Percentiles rank a stretch among this genome's conserved stretches.
Evolutionary conservation across 2,888 invertebrate genomes (phyloP).

Genomic region (Rhagium mordax): DNA sequence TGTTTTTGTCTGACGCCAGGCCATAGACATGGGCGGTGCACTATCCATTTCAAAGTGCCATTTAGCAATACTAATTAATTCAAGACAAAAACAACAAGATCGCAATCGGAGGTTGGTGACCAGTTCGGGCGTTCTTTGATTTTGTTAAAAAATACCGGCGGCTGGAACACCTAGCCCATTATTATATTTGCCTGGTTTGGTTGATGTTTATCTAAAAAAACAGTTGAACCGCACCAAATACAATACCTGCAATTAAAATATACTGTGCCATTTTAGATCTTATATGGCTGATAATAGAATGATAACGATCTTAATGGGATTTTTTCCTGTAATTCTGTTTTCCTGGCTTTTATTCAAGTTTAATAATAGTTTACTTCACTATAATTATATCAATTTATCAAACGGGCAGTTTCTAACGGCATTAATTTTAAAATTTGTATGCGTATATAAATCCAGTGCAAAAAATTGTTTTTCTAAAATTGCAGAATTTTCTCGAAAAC

Average conservation of each 20-base stretch:
- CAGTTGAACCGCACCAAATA: conserved; percentile 30
- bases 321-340: conserved; percentile 15
- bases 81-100: conserved; percentile 47
- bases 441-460: no score
- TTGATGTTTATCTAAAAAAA: conserved; percentile 36
- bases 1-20: conserved; percentile 28
- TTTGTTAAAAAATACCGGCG: conserved; percentile 8
- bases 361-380: background rate
- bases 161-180: background rate
- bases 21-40: conserved; percentile 37
- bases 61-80: conserved; percentile 48
- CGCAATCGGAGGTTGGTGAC: conserved; percentile 39
- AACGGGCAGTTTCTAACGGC: background rate
- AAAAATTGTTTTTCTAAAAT: no score
- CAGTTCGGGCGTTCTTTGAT: conserved; percentile 21
- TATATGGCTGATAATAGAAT: background rate
- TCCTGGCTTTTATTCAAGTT: conserved; percentile 14
- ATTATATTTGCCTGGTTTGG: conserved; percentile 16
- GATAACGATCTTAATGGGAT: conserved; percentile 28
- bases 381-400: background rate
- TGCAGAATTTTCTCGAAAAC: no score
- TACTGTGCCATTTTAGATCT: conserved; percentile 27
- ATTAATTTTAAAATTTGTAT: background rate
- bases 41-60: conserved; percentile 45
- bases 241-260: conserved; percentile 33